Conservation (phyloP, 1,140 invertebrate genomes). For the Rhopalosiphum padi region DNA sequence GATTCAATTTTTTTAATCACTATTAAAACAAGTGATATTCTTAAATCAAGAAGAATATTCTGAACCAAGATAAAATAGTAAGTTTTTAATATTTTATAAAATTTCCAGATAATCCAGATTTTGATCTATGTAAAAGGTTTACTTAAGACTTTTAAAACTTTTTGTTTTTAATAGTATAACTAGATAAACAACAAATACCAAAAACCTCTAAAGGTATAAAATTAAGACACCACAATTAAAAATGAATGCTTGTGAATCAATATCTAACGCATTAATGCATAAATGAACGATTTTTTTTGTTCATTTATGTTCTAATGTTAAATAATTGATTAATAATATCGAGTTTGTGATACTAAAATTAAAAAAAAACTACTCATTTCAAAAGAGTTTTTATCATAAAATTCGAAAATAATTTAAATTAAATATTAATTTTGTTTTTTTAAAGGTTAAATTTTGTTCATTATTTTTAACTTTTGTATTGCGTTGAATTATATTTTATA, state of each 20-base stretch:
- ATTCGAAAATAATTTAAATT: constrained; percentile 8
- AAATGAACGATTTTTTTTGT: background rate
- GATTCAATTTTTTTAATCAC: background rate
- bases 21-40: background rate
- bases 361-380: background rate
- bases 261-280: background rate
- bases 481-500: background rate
- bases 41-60: background rate
- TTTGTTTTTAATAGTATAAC: background rate
- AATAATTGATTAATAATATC: background rate
- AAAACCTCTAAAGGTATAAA: background rate
- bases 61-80: too few relatives aligned
- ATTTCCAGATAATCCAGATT: too few relatives aligned
- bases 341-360: background rate
- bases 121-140: too few relatives aligned
- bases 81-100: too few relatives aligned
- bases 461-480: background rate
- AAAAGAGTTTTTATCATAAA: background rate
- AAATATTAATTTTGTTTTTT: background rate
- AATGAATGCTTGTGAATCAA: background rate
- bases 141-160: too few relatives aligned
- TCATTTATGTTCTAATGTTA: background rate
- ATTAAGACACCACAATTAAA: background rate
- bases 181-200: background rate
- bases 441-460: background rate